Conservation (phyloP, 2,888 invertebrate genomes). For the Patella depressa region DNA sequence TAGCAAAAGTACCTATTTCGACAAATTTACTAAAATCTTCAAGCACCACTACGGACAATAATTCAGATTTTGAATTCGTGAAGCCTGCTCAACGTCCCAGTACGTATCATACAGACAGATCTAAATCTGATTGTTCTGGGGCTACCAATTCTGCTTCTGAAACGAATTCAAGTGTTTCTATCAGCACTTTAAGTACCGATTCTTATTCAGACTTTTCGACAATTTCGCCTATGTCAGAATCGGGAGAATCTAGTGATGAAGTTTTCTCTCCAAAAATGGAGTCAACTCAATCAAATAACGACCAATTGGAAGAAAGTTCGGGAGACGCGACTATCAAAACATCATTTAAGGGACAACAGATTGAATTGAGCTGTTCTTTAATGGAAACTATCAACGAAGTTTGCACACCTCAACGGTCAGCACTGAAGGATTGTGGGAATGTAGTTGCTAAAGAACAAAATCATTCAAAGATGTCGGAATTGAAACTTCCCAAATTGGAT, state of each 20-base stretch:
- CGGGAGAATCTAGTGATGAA: slow-evolving; percentile 5
- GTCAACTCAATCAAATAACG: background rate
- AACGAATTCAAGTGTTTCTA: background rate
- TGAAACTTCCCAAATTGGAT: background rate
- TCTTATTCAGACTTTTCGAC: background rate
- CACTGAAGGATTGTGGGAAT: slow-evolving; percentile 28
- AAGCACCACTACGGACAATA: slow-evolving; percentile 29
- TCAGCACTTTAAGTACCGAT: background rate
- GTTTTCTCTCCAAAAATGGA: background rate
- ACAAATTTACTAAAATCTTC: slow-evolving; percentile 55
- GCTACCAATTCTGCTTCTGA: background rate
- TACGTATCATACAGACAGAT: slow-evolving; percentile 36
- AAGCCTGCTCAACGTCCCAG: slow-evolving; percentile 45
- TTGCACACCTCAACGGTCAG: slow-evolving; percentile 43
- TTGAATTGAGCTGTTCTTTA: slow-evolving; percentile 42
- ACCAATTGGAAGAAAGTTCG: background rate
- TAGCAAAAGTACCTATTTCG: slow-evolving; percentile 54
- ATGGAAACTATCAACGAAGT: slow-evolving; percentile 49
- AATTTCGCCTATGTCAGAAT: slow-evolving; percentile 3
- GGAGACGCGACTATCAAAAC: slow-evolving; percentile 9
- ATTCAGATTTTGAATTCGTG: slow-evolving; percentile 12
- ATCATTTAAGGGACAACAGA: slow-evolving; percentile 30
- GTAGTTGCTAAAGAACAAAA: slow-evolving; percentile 8
- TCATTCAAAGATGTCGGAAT: background rate
- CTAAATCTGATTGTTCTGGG: background rate